Base-by-base conservation (phyloP, 2,113 vertebrate species). In the Melospiza melodia region DNA sequence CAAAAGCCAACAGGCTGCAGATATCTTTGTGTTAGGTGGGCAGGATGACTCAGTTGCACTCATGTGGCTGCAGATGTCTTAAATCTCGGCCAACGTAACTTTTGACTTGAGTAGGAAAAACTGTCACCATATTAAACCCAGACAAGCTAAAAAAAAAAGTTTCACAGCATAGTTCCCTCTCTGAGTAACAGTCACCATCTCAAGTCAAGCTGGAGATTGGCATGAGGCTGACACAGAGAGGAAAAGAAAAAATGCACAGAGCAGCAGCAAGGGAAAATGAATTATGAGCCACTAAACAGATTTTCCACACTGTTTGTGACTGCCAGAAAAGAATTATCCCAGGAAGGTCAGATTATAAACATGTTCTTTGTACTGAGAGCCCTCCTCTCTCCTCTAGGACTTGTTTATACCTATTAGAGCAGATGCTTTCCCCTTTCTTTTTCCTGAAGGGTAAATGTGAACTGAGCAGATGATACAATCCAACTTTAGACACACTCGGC, bases 61-160 rank as follows among this genome's bases (percentile, higher is more conserved):
- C 69, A 61, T 61, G 74, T 65, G 73, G 61, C 79, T 88, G 57
- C 89, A 97, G 81, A 90, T 77, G 91, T 94, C 82, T 81, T 94
- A 68, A 79, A 59, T 71, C 54, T 73, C 59, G 59, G 78, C 63
- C 59, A 87, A 39, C 9, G 9, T 59, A 61, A 83, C 72, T 95
- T 94, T 59, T 88, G 90, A 84, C 80, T 88, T 65, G 54, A 84
- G 37, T 89, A 88, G 62, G 72, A 93, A 93, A 91, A 91, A 75
- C 39, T 58, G 46, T 44, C 88, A 66, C 55, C 37, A 44, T 89
- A 89, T 76, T 74, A 86, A 79, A 96, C 51, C 28, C 41, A 85
- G 67, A 76, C 57, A 55, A 77, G 41, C 33, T 27, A 18, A 44
- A 76, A 92, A 94, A 71, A 65, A 30, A 55, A 33, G 68, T 88